These are phyloP conservation scores for Sphenopsis melanotis DNA, from an alignment of 2,797 vertebrate genomes.

Conservation along the genomic window DNA sequence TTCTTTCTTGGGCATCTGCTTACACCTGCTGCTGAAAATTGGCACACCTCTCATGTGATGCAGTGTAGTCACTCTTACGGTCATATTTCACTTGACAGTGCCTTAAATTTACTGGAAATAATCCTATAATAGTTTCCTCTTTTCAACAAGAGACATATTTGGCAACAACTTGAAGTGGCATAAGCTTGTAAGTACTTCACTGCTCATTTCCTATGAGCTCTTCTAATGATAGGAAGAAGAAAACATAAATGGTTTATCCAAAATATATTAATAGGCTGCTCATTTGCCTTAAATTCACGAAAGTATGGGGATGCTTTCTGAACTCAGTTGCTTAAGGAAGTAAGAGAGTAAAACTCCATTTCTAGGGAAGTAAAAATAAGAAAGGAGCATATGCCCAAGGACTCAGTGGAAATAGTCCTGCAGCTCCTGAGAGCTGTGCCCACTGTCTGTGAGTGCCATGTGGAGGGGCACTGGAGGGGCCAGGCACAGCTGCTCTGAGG, in stretches of 20 bases:
- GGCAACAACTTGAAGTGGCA: not conserved
- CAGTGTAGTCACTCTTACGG: not conserved
- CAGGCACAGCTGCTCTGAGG: not conserved
- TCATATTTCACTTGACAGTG: not conserved
- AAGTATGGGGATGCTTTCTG: not conserved
- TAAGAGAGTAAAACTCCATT: not conserved
- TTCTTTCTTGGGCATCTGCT: not conserved
- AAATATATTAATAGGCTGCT: not conserved
- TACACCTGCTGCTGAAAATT: not conserved
- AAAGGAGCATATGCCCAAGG: not conserved
- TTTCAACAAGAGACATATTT: not conserved
- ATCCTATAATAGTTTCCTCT: not conserved
- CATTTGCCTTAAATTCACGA: not conserved
- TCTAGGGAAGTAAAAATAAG: not conserved
- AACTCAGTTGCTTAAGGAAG: not conserved
- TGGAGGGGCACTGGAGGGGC: not conserved
- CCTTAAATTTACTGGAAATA: conserved; percentile 4
- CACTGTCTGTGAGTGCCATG: not conserved
- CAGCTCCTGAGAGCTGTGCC: not conserved
- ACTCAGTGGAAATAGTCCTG: not conserved
- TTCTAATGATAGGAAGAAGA: not conserved
- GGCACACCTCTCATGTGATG: not conserved
- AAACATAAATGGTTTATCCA: not conserved
- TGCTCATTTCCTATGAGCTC: not conserved
- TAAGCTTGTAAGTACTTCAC: not conserved